A percentile compares a stretch with the other conserved stretches of the same genome.
Conservation (phyloP, 2,797 vertebrate species). For the Myoxocephalus aenaeus region DNA sequence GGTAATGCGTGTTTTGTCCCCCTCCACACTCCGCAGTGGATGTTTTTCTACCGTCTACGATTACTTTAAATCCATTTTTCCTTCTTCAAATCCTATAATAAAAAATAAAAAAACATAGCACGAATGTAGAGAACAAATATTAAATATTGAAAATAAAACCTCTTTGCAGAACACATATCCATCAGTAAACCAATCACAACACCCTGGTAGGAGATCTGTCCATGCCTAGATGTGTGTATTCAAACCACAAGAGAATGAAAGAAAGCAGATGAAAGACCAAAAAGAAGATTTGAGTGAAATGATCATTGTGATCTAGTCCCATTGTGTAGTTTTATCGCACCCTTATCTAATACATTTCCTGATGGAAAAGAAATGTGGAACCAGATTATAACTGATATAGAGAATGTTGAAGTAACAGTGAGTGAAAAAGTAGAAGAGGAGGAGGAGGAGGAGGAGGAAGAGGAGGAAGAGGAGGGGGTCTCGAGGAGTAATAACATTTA, state of each 20-base stretch:
- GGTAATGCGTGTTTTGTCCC: constrained; percentile 14
- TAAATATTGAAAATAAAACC: not conserved
- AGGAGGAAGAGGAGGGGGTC: not conserved
- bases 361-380: constrained; percentile 16
- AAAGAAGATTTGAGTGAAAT: not conserved
- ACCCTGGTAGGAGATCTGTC: not conserved
- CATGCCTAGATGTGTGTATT: not conserved
- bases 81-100: not conserved
- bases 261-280: not conserved
- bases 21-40: not conserved
- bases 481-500: constrained; percentile 34
- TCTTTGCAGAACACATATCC: not conserved
- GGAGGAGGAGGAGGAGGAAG: not conserved
- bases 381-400: constrained; percentile 5
- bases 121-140: not conserved
- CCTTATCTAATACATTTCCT: constrained; percentile 16
- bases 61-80: not conserved
- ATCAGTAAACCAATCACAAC: constrained; percentile 2
- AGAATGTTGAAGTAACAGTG: constrained; percentile 23
- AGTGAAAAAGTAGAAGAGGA: constrained; percentile 5
- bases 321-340: constrained; percentile 16
- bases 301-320: constrained; percentile 14
- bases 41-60: not conserved
- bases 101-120: not conserved
- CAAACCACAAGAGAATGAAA: not conserved